Percentiles rank a stretch among this genome's conserved stretches.
These are phyloP conservation scores for Mythimna loreyi DNA, from an alignment of 2,888 invertebrate genomes.

Conservation along the genomic window DNA sequence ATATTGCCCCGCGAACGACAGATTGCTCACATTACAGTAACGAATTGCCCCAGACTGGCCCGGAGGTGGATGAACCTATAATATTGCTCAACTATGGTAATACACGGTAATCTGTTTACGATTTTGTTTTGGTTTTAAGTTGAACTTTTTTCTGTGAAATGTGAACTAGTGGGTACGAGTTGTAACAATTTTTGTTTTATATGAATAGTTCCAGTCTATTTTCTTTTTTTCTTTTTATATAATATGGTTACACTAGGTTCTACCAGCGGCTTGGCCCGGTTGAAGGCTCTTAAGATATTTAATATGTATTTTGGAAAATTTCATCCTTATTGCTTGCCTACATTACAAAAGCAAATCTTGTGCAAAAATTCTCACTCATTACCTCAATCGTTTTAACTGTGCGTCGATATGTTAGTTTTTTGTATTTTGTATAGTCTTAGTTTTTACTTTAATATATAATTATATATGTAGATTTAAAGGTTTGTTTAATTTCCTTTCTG, in stretches of 20 bases:
- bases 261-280: too few relatives aligned
- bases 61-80: constrained; percentile 80
- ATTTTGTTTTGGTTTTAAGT: constrained; percentile 7
- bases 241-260: too few relatives aligned
- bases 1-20: constrained; percentile 79
- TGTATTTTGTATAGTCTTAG: too few relatives aligned
- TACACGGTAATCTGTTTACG: constrained; percentile 45
- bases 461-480: background rate
- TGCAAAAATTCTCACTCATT: too few relatives aligned
- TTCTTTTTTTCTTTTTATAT: background rate
- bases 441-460: too few relatives aligned
- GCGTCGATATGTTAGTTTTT: too few relatives aligned
- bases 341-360: too few relatives aligned
- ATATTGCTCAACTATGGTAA: constrained; percentile 48
- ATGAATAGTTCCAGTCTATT: background rate
- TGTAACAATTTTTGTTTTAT: background rate
- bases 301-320: too few relatives aligned
- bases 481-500: background rate
- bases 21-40: constrained; percentile 88
- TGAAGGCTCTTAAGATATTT: too few relatives aligned
- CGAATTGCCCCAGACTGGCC: constrained; percentile 83
- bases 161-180: background rate
- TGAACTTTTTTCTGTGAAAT: background rate
- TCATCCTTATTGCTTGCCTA: too few relatives aligned
- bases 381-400: too few relatives aligned